A percentile compares a stretch with the other conserved stretches of the same genome.
Conservation (phyloP, 2,888 invertebrate species). For the Brachyopa scutellaris region DNA sequence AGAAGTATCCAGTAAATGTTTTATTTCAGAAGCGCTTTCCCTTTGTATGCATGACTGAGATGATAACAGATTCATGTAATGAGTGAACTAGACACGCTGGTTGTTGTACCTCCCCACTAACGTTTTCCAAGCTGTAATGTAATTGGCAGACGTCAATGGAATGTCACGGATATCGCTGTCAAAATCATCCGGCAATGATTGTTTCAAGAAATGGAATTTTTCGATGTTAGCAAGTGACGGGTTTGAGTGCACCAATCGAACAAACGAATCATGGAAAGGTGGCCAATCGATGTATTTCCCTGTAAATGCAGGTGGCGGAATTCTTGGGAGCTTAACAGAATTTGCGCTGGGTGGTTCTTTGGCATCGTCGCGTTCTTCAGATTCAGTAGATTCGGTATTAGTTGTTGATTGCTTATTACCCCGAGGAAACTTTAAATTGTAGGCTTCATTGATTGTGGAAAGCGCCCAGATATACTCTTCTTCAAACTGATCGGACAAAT, state of each 20-base stretch:
- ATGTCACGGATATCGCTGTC: slow-evolving; percentile 29
- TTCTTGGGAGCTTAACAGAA: slow-evolving; percentile 6
- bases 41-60: slow-evolving; percentile 12
- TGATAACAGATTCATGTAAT: slow-evolving; percentile 13
- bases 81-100: slow-evolving; percentile 8
- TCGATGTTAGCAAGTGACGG: slow-evolving; percentile 6
- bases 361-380: too few relatives aligned
- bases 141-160: slow-evolving; percentile 10
- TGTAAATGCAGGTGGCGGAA: slow-evolving; percentile 7
- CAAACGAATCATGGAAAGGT: slow-evolving; percentile 12
- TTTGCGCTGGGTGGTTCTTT: too few relatives aligned
- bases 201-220: slow-evolving; percentile 13
- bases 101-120: slow-evolving; percentile 11
- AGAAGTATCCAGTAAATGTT: slow-evolving; percentile 13
- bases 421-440: too few relatives aligned
- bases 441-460: too few relatives aligned
- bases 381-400: too few relatives aligned
- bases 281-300: slow-evolving; percentile 24
- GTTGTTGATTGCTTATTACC: too few relatives aligned
- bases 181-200: slow-evolving; percentile 16
- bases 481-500: too few relatives aligned
- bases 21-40: slow-evolving; percentile 11
- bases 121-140: background rate
- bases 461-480: too few relatives aligned
- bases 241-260: slow-evolving; percentile 13